Evolutionary conservation across 1,140 invertebrate species (phyloP), one percentile per base, ranked within the genome.

Genomic region (Aricia agestis): DNA sequence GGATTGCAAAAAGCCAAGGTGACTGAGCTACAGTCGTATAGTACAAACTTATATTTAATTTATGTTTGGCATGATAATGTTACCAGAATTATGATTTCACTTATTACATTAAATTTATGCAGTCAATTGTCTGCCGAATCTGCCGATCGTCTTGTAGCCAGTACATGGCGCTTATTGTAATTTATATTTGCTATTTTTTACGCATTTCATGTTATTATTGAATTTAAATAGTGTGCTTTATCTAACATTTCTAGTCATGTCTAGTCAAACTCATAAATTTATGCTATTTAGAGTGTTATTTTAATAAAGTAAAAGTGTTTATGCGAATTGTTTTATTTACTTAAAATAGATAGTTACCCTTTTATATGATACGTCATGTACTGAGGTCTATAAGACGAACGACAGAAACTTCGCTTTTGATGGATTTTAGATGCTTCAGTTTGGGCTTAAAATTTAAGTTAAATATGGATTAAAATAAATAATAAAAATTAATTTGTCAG

Each of bases 61-160:
- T 87, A 86, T 85, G 89, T 91, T 91, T 91, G 87, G 89, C 89
- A 91, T 91, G 89, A 89, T 85, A 85, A 88, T 82, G 79, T 85
- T 80, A 89, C 87, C 80, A 86, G 86, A 85, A 84, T 88, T 74
- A 83, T 89, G 82, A 90, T 90, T 84, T 87, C 85, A 89, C 83
- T 84, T 74, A 78, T 89, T 84, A 82, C 81, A 76, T 85, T 78
- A 77, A 77, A 75, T 89, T 72, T 86, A 77, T 89, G 83, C 84
- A 73, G 82, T 88, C 77, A 85, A 80, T 80, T 80, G 79, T 82
- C 75, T 75, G 74, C 83, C 81, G 76, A 82, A 78, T 77, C 74
- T 78, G 83, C 81, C 83, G 86, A 78, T 89, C 85, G 89, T 91
- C 89, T 91, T 91, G 89, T 90, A 74, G 85, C 84, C 83, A 85